Evolutionary conservation across 2,888 invertebrate species (phyloP).

Genomic region (Eulithis testata): DNA sequence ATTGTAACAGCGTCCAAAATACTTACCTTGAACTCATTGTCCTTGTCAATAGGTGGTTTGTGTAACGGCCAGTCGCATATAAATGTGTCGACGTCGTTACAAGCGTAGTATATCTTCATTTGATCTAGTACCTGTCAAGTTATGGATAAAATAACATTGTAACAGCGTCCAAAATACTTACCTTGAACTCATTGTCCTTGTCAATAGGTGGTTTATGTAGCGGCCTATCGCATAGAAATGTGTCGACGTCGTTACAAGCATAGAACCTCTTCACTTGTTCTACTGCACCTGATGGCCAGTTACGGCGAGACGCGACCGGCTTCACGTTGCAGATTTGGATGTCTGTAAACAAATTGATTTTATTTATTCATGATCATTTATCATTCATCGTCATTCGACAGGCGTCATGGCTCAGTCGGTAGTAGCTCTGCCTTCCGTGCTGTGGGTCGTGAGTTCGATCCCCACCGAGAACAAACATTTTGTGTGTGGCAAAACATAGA

Average conservation of each 20-base stretch:
- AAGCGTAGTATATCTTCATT: no score
- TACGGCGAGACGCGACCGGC: slow-evolving; percentile 90
- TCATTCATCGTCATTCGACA: no score
- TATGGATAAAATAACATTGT: no score
- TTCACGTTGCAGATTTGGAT: slow-evolving; percentile 98
- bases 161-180: slow-evolving; percentile 46
- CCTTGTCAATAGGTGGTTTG: slow-evolving; percentile 95
- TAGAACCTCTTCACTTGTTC: slow-evolving; percentile 95
- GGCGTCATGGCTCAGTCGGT: no score
- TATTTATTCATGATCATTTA: no score
- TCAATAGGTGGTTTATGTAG: slow-evolving; percentile 95
- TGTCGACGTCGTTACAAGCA: slow-evolving; percentile 94
- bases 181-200: slow-evolving; percentile 97
- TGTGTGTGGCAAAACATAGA: no score
- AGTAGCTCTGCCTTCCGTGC: no score
- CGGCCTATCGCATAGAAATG: slow-evolving; percentile 95
- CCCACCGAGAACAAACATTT: no score
- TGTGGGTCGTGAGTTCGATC: no score
- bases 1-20: background rate
- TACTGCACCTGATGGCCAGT: slow-evolving; percentile 88
- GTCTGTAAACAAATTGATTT: slow-evolving; percentile 74
- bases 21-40: slow-evolving; percentile 96
- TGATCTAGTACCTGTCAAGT: no score
- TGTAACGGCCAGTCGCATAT: slow-evolving; percentile 91
- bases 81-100: no score